Percentiles rank a stretch among this genome's conserved stretches.
phyloP scores from a whole-genome alignment of 1,140 invertebrate genomes.

The Ylistrum balloti region DNA sequence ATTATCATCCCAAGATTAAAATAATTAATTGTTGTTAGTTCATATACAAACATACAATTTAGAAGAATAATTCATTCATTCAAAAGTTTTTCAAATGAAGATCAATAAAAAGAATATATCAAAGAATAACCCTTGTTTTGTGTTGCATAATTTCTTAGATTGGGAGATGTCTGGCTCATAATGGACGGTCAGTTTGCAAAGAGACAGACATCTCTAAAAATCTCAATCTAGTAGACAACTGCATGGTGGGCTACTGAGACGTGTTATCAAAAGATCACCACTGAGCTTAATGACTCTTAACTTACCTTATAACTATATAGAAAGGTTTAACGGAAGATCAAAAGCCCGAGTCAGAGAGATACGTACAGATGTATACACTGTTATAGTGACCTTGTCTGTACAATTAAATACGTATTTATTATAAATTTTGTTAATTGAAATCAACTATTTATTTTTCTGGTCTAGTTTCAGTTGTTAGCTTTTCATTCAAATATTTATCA shows the following conservation, averaged over 20 bases:
- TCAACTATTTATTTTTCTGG: conserved; percentile 20
- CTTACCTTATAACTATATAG: not conserved
- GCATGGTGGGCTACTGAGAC: not conserved
- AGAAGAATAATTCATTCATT: not conserved
- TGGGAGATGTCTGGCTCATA: not conserved
- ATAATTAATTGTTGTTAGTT: not conserved
- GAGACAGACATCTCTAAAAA: conserved; percentile 7
- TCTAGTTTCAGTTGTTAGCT: conserved; percentile 11
- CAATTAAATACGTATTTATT: conserved; percentile 16
- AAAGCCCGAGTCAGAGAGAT: not conserved
- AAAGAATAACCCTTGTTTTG: not conserved
- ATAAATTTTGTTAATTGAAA: not conserved
- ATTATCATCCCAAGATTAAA: not conserved
- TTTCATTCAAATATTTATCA: conserved; percentile 10
- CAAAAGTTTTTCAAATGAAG: not conserved
- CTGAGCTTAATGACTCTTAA: not conserved
- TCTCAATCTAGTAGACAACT: not conserved
- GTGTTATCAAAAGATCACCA: not conserved
- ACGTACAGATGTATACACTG: no score
- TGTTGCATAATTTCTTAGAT: not conserved
- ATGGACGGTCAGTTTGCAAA: not conserved
- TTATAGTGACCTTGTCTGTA: not conserved
- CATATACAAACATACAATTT: not conserved
- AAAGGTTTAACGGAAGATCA: not conserved
- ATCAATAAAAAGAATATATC: not conserved